Evolutionary conservation across 2,888 invertebrate species (phyloP).

Genomic region (Dryadula phaetusa): DNA sequence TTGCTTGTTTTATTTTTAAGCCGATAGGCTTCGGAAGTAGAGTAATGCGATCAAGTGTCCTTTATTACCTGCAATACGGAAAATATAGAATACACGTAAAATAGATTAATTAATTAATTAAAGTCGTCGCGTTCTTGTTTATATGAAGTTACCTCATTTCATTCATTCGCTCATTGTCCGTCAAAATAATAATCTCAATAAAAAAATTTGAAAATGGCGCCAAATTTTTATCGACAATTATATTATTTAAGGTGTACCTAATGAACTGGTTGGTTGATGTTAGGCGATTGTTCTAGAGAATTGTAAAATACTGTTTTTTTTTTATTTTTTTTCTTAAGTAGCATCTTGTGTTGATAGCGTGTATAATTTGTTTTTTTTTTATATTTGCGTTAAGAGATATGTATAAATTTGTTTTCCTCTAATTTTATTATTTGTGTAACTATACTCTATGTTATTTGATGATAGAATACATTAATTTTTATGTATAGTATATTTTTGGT

Average conservation of each 20-base stretch:
- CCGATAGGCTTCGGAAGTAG: constrained; percentile 41
- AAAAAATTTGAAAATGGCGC: constrained; percentile 74
- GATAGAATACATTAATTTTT: constrained; percentile 84
- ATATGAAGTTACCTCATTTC: constrained; percentile 41
- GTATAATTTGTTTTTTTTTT: constrained; percentile 80
- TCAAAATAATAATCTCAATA: constrained; percentile 51
- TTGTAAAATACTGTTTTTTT: constrained; percentile 80
- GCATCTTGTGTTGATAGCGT: constrained; percentile 79
- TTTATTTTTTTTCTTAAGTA: constrained; percentile 68
- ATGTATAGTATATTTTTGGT: constrained; percentile 80
- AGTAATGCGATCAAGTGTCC: constrained; percentile 44
- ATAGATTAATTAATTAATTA: constrained; percentile 41
- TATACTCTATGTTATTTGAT: constrained; percentile 83
- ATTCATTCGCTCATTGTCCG: constrained; percentile 29
- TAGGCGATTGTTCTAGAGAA: constrained; percentile 73
- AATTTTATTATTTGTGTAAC: constrained; percentile 84
- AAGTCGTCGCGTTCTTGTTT: constrained; percentile 35
- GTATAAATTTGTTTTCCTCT: constrained; percentile 83
- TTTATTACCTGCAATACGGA: constrained; percentile 43
- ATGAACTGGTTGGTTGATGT: constrained; percentile 63
- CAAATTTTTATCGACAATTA: constrained; percentile 71
- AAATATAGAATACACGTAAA: constrained; percentile 34
- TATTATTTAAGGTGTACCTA: constrained; percentile 59
- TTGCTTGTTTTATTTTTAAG: constrained; percentile 66
- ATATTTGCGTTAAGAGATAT: constrained; percentile 81